Base-by-base conservation (phyloP, 1,140 invertebrate genomes). In the Scylla paramamosain region DNA sequence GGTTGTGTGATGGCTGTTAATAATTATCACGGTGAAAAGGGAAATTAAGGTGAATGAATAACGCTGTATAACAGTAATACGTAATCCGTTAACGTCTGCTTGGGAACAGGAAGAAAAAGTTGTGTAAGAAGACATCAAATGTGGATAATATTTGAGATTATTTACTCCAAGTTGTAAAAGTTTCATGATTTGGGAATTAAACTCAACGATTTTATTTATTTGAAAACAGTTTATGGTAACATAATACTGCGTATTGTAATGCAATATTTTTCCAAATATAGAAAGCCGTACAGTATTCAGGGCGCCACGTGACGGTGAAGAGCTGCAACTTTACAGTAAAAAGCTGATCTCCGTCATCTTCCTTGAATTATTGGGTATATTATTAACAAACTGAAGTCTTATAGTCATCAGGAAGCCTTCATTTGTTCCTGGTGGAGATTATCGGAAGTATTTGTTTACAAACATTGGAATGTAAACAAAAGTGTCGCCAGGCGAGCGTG, bases 391-490 rank as follows among this genome's bases (percentile, higher is more conserved):
- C 89, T 59, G 14, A 29, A 14, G 52, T 39, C 67, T 52, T 29
- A 0, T 32, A 87, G 32, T 45, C 6, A 82, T 45, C 6, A 2
- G 39, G 29, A 6, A 87, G 45, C 20, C 31, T n/a, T 45, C 7
- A 31, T 45, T 45, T 4, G 25, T 46, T 48, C 25, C 39, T 29
- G 48, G 77, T 48, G 83, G 52, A 25, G 32, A 86, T 48, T 39
- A 39, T 92, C 67, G 87, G n/a, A 90, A 31, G 92, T 94, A 91
- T 94, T 96, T 96, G 95, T 96, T 96, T 96, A 94, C 93, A 96
- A 96, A 96, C 95, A 96, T 93, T 94, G 93, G 95, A 94, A 94
- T 94, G 95, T 94, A 96, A 96, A 96, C 95, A 94, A 94, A 93
- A 82, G 25, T 67, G 29, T 45, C 91, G 95, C 83, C 28, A 28